Evolutionary conservation across 2,113 vertebrate species (phyloP), one percentile per base, ranked within the genome.

Genomic region (Apteryx owenii): DNA sequence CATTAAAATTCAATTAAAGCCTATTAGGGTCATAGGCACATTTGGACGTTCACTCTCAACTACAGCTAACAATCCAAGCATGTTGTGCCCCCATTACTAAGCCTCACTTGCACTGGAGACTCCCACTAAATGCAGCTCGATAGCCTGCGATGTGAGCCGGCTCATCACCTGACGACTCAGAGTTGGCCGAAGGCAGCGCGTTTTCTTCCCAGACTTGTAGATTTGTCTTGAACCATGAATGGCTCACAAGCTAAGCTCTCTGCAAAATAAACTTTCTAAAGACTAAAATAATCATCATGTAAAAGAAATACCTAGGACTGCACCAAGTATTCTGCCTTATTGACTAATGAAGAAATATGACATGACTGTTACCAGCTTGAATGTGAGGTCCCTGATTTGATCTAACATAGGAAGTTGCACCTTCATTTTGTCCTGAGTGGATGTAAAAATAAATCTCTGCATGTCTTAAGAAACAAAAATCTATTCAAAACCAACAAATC

Each of bases 21-120:
- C 50, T 73, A 18, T 76, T 61, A 77, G 17, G 3, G 26, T 77
- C 62, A 81, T 69, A 44, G 68, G 58, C 50, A 69, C 19, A 40
- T 83, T 36, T 83, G 68, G 68, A 85, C 53, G 80, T 8, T 9
- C 10, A 77, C 12, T 9, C 25, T 93, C 60, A 88, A 56, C 22
- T 62, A 46, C 17, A 84, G n/a, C 9, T 5, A 72, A 7, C 23
- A 65, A 51, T 21, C n/a, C 54, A 8, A 15, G 22, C 0, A 0
- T 22, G 79, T 15, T 0, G 1, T 33, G 26, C 10, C 5, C 25
- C 20, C 62, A 38, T 40, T 64, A 88, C 81, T 33, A 83, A 60
- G 26, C 46, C n/a, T 33, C 29, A 40, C 26, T 66, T 10, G 14
- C n/a, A 62, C 19, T 29, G 46, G 87, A 68, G 40, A 10, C 19